Evolutionary conservation across 2,797 vertebrate species (phyloP).

Genomic region (Hirundo rustica): DNA sequence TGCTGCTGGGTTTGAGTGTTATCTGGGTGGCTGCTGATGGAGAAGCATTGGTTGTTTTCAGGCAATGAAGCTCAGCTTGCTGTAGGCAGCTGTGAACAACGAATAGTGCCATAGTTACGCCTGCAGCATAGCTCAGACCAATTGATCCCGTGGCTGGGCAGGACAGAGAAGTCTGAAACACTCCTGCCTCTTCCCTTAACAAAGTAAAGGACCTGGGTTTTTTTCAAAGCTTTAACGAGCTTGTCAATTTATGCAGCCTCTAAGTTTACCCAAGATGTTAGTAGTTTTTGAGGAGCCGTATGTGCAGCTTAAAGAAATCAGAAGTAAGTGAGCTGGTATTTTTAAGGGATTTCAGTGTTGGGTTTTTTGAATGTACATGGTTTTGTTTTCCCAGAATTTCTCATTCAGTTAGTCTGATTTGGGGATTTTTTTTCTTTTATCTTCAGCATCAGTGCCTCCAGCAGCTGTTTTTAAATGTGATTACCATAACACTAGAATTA

Average conservation of each 20-base stretch:
- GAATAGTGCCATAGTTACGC: neutral
- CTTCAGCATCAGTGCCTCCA: neutral
- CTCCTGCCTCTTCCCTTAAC: neutral
- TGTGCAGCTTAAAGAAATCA: neutral
- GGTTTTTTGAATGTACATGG: neutral
- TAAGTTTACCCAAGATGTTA: neutral
- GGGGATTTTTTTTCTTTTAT: neutral
- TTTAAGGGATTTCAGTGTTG: neutral
- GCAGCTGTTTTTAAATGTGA: neutral
- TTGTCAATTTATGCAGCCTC: neutral
- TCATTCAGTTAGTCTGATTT: neutral
- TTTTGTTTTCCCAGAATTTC: neutral
- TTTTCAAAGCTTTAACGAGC: neutral
- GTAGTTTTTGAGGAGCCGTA: neutral
- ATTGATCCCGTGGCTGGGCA: accelerated
- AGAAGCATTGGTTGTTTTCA: neutral
- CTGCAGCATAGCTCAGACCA: accelerated
- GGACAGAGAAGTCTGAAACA: neutral
- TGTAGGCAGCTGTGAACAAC: neutral
- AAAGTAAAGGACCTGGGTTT: neutral
- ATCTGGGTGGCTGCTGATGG: neutral
- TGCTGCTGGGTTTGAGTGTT: neutral
- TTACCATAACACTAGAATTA: neutral
- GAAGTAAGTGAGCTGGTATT: neutral
- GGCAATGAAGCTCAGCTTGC: neutral